Evolutionary conservation across 2,888 invertebrate genomes (phyloP), one percentile per base, ranked within the genome.

Genomic region (Conchocele bisecta): DNA sequence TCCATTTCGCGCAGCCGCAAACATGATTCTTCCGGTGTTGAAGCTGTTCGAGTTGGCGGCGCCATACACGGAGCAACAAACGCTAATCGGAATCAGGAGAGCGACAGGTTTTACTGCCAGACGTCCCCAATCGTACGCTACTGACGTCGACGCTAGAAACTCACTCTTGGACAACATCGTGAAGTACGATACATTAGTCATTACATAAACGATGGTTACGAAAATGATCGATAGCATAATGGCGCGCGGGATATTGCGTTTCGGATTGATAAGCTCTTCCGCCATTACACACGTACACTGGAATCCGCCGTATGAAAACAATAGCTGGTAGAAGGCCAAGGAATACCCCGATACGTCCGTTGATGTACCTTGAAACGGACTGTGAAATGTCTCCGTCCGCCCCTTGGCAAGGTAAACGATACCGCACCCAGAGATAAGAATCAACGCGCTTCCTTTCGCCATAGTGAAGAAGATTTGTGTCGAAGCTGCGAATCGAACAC

Each of bases 391-490:
- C 0, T 50, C 44, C 1, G 31, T 87, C 92, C 93, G 93, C 94
- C 95, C 97, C 93, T 95, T 95, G 90, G 94, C 93, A 78, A 98
- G 93, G 92, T 96, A 96, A 92, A 96, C 96, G 80, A 95, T 94
- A 83, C 98, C 98, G 71, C 97, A 97, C 86, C 94, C 93, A 84
- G 97, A 96, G 79, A 98, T 95, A 86, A 98, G 95, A 64, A 95
- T 93, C 77, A 98, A 95, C 53, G 98, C 97, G 65, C 96, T 94
- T 79, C 98, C 92, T 92, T 98, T 98, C 63, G 97, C 97, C 59
- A 96, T 95, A 31, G 98, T 97, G 92, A 98, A 97, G 79, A 96
- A 94, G 92, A 97, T 97, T 92, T 98, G 98, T 58, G 97, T 96
- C 86, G 96, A 95, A 73, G 97, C 97, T 13, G 98, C 97, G 91